Conservation (phyloP, 2,888 invertebrate species). For the Andrena chrysosceles region DNA sequence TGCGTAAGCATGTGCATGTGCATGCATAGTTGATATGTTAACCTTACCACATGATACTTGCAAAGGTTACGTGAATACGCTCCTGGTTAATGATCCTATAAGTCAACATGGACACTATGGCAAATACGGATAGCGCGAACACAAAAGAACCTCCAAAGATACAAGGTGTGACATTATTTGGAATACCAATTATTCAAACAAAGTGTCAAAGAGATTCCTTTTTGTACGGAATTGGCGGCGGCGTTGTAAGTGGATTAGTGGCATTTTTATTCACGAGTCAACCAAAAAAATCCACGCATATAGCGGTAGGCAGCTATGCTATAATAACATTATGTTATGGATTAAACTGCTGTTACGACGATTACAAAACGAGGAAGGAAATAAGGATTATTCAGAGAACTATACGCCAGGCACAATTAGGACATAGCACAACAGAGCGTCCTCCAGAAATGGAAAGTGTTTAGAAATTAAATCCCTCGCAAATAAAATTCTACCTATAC, state of each 20-base stretch:
- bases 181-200: conserved; percentile 90
- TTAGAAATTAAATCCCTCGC: neutral
- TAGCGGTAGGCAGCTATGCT: conserved; percentile 9
- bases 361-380: neutral
- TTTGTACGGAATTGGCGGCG: conserved; percentile 90
- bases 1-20: no score
- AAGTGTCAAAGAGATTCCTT: conserved; percentile 93
- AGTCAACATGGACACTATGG: conserved; percentile 5
- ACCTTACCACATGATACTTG: neutral
- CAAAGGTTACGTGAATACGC: neutral
- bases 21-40: no score
- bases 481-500: neutral
- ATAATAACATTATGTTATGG: conserved; percentile 80
- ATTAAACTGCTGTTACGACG: conserved; percentile 76
- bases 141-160: neutral
- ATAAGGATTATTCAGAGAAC: neutral
- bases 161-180: conserved; percentile 86
- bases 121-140: neutral
- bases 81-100: neutral
- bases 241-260: conserved; percentile 88
- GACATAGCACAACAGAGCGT: neutral
- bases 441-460: neutral
- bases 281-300: conserved; percentile 85
- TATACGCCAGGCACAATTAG: neutral
- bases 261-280: conserved; percentile 92